These are phyloP conservation scores for Alca torda DNA, from an alignment of 2,797 vertebrate species.

Conservation along the genomic window DNA sequence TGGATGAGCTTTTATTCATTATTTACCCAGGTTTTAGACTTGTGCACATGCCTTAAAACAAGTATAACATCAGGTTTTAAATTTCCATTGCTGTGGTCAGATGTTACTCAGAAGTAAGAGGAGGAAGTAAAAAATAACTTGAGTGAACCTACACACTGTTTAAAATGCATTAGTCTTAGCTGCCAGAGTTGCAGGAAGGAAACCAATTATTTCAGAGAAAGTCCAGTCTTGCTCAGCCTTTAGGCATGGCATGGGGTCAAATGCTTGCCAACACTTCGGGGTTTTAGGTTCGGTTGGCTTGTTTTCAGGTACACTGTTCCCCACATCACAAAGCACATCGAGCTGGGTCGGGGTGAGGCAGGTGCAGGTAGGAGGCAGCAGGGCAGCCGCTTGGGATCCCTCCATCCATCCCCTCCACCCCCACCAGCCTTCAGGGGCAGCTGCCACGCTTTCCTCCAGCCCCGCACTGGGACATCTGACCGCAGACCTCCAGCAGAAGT, in stretches of 20 bases:
- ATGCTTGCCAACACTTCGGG: neutral
- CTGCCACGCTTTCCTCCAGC: neutral
- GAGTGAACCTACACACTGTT: neutral
- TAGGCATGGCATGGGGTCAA: neutral
- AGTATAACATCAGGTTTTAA: neutral
- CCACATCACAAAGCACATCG: neutral
- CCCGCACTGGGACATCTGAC: fast-evolving
- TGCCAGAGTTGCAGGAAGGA: neutral
- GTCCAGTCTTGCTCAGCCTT: neutral
- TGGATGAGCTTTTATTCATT: neutral
- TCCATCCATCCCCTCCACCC: neutral
- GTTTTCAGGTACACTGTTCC: neutral
- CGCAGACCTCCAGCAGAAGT: fast-evolving
- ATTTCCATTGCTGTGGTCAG: neutral
- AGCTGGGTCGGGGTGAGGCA: neutral
- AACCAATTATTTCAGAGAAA: neutral
- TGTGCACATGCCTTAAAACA: neutral
- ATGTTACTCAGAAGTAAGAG: slow-evolving; percentile 20
- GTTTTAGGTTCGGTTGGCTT: neutral
- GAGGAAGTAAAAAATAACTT: slow-evolving; percentile 44
- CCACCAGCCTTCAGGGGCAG: neutral
- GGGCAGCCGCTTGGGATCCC: neutral
- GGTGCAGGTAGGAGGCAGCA: neutral
- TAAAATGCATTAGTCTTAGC: neutral
- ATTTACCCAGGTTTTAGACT: neutral